Evolutionary conservation across 2,888 invertebrate species (phyloP), one percentile per base, ranked within the genome.

Genomic region (Dichetophora obliterata): DNA sequence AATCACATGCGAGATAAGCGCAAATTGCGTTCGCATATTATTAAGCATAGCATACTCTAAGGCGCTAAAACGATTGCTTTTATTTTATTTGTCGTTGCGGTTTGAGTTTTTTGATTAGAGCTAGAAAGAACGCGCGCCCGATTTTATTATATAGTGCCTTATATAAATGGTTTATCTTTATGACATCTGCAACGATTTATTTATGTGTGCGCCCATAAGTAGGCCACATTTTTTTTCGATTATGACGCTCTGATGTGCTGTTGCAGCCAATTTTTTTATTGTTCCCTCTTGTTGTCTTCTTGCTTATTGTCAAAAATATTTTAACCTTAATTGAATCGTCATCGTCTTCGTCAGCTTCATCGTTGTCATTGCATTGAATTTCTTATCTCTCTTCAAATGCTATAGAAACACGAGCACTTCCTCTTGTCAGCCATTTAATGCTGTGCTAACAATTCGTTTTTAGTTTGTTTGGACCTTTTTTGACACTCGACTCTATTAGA

Each of bases 1-100:
- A 82, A 85, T 86, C 86, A 85, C 79, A 80, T 59, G 80, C 77
- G 79, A 84, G 85, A 85, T 85, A 85, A 84, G 85, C 78, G 78
- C 80, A 85, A 86, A 86, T 85, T 86, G 84, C 85, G 85, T 84
- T 83, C 72, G 75, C 57, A 37, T 75, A 65, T 50, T 52, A 27
- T 69, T 63, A 68, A 22, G 27, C 19, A 65, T 66, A 48, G 71
- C 71, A 76, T 78, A 78, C 76, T 77, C 61, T 68, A 14, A 52
- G 74, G 74, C 54, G 74, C 54, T 24, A 31, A 34, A 24, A 14
- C 24, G n/a, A 59, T 37, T 59, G 34, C 59, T 68, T 68, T 71
- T 71, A 71, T 48, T 54, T 65, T 68, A 22, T 68, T 68, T 68
- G 43, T 48, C 48, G 3, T 14, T 24, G 19, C 24, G 43, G 43